phyloP scores from a whole-genome alignment of 2,113 vertebrate genomes.

The Pongo abelii region DNA sequence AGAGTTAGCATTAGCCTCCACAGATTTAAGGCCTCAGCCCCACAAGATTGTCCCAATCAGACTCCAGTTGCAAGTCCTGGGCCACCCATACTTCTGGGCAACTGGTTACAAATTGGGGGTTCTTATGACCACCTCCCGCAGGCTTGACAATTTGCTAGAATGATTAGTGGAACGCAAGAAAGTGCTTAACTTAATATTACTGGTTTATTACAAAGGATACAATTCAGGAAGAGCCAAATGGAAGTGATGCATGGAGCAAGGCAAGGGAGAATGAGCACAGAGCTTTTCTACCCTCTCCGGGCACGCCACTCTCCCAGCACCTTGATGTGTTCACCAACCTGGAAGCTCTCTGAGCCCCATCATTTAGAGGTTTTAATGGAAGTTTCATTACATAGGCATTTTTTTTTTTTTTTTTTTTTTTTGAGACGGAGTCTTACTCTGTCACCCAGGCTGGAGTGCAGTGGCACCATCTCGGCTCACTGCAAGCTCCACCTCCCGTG shows the following conservation, averaged over 20 bases:
- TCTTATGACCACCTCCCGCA: not conserved
- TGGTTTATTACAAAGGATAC: not conserved
- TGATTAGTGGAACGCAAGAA: not conserved
- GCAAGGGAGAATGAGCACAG: too few species aligned
- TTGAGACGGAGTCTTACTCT: not conserved
- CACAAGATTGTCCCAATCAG: not conserved
- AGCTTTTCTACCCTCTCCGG: rapidly evolving
- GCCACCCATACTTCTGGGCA: not conserved
- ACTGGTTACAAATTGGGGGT: not conserved
- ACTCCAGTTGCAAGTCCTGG: not conserved
- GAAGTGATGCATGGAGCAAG: not conserved
- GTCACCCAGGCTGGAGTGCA: not conserved
- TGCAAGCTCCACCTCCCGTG: too few species aligned
- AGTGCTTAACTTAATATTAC: not conserved
- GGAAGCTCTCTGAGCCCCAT: not conserved
- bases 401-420: too few species aligned
- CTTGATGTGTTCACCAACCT: too few species aligned
- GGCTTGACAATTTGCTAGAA: not conserved
- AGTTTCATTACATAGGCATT: not conserved
- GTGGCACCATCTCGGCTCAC: too few species aligned
- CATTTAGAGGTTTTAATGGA: not conserved
- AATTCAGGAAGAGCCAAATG: not conserved
- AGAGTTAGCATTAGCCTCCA: not conserved
- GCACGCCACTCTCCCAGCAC: not conserved
- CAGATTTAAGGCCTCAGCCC: too few species aligned